phyloP scores from a whole-genome alignment of 1,140 invertebrate genomes.

The Drosophila sechellia region DNA sequence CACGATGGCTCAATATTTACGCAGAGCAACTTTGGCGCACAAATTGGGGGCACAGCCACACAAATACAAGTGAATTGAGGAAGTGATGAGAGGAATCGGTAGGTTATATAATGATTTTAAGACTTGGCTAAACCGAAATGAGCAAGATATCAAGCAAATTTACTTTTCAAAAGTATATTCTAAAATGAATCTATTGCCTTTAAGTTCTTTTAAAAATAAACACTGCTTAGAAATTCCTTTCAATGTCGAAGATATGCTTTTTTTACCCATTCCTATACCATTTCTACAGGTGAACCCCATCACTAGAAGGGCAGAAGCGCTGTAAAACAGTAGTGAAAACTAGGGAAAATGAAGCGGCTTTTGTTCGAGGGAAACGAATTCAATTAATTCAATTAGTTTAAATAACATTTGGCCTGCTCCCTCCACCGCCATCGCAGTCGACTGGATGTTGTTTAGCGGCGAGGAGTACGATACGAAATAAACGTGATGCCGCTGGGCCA shows the following conservation, averaged over 20 bases:
- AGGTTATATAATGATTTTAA: not conserved
- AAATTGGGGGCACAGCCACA: constrained; percentile 44
- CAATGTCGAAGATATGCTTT: not conserved
- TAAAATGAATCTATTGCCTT: too few species aligned
- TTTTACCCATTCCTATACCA: not conserved
- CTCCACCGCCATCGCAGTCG: constrained; percentile 9
- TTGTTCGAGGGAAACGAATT: constrained; percentile 58
- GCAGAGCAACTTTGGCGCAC: constrained; percentile 51
- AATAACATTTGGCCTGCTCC: constrained; percentile 61
- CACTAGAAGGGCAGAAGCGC: not conserved
- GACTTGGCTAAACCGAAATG: not conserved
- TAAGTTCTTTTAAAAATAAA: not conserved
- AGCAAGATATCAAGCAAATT: not conserved
- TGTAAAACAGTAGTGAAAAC: not conserved
- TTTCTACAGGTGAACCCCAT: not conserved
- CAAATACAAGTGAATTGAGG: constrained; percentile 9
- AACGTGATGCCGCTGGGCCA: constrained; percentile 18
- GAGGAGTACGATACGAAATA: constrained; percentile 39
- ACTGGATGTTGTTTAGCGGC: constrained; percentile 49
- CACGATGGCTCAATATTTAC: constrained; percentile 77
- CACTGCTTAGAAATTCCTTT: not conserved
- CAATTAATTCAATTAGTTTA: constrained; percentile 80
- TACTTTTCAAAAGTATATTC: too few species aligned
- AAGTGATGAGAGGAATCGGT: constrained; percentile 1
- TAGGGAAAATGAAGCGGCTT: constrained; percentile 25